Conservation (phyloP, 2,888 invertebrate genomes). For the Podotricha telesiphe region DNA sequence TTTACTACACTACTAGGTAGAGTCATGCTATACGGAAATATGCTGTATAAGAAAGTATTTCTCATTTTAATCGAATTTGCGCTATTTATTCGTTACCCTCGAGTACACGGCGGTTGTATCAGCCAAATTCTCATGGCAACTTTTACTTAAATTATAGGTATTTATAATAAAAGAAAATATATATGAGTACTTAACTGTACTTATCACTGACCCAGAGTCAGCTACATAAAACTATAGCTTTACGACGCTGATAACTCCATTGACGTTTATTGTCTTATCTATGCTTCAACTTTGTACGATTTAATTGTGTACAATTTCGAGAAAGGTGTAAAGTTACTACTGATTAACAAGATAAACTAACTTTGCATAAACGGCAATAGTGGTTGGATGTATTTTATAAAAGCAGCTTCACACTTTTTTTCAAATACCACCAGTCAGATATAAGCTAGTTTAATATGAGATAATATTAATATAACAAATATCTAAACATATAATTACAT, state of each 20-base stretch:
- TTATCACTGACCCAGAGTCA: constrained; percentile 63
- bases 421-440: no score
- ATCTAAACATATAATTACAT: not conserved
- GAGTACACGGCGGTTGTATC: no score
- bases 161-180: not conserved
- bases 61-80: no score
- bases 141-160: no score
- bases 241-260: constrained; percentile 55
- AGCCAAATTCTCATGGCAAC: no score
- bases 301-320: constrained; percentile 11
- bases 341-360: constrained; percentile 6
- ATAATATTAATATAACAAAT: not conserved
- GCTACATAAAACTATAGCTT: constrained; percentile 58
- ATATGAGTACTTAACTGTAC: not conserved
- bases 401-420: no score
- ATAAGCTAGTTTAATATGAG: no score
- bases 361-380: not conserved
- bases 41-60: no score
- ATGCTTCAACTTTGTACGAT: constrained; percentile 1
- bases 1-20: no score
- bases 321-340: constrained; percentile 12
- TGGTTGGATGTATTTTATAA: no score
- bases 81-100: no score
- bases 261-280: constrained; percentile 45
- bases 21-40: no score